Conservation (phyloP, 30 jellyfish, hydroid and myxozoan genomes). For the Chrysaora quinquecirrha region DNA sequence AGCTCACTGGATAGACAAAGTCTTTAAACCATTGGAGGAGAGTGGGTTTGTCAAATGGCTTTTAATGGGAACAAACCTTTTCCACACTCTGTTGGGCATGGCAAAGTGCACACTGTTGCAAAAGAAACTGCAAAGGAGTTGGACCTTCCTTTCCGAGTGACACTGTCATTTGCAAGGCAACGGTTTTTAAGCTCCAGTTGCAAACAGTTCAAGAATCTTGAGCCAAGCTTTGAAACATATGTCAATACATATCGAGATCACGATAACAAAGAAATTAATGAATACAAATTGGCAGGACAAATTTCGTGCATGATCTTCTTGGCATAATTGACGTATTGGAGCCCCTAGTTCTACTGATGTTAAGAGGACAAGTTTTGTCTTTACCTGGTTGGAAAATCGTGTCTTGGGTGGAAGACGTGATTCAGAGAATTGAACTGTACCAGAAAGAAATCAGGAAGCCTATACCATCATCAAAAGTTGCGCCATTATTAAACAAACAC, state of each 20-base stretch:
- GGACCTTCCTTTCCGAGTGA: neutral
- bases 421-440: neutral
- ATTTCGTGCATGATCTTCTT: slow-evolving; percentile 7
- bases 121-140: slow-evolving; percentile 33
- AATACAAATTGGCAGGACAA: neutral
- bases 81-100: slow-evolving; percentile 1
- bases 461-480: neutral
- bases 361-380: neutral
- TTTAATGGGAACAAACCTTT: neutral
- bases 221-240: neutral
- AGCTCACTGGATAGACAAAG: slow-evolving; percentile 18
- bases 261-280: neutral
- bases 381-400: slow-evolving; percentile 13
- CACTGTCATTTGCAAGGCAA: slow-evolving; percentile 3
- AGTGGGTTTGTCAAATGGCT: neutral
- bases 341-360: slow-evolving; percentile 15
- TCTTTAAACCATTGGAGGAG: neutral
- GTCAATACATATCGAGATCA: neutral
- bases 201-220: neutral
- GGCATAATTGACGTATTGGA: neutral
- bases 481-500: neutral
- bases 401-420: neutral
- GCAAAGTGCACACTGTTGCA: slow-evolving; percentile 22
- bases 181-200: neutral
- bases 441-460: neutral